A percentile compares a stretch with the other conserved stretches of the same genome.
phyloP scores from a whole-genome alignment of 2,113 vertebrate species.

The Corvus cornix region DNA sequence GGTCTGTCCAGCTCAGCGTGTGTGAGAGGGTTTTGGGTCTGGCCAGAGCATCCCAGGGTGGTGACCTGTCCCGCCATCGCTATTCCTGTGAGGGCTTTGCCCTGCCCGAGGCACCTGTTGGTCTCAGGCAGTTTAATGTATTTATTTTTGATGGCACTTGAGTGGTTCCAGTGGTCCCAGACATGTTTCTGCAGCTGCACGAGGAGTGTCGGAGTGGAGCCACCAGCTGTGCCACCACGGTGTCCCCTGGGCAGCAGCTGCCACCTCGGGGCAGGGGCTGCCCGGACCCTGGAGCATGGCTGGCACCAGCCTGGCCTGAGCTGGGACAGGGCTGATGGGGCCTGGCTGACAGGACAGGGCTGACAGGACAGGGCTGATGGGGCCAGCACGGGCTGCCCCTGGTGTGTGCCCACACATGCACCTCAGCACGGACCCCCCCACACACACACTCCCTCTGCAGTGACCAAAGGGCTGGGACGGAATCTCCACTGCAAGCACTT shows the following conservation, averaged over 20 bases:
- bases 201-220: rapidly evolving
- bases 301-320: neutral
- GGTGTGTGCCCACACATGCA: rapidly evolving
- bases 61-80: neutral
- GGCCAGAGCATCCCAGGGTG: neutral
- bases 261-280: neutral
- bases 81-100: neutral
- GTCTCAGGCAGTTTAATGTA: constrained; percentile 17
- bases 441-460: neutral
- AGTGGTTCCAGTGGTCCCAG: neutral
- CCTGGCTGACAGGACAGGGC: neutral
- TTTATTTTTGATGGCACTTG: constrained; percentile 66
- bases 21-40: neutral
- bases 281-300: rapidly evolving
- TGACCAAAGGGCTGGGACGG: neutral
- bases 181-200: neutral
- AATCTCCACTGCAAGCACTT: neutral
- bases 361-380: neutral
- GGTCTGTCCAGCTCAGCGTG: neutral
- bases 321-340: neutral
- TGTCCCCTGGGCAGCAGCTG: neutral
- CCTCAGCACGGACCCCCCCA: rapidly evolving
- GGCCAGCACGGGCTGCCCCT: neutral
- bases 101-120: neutral
- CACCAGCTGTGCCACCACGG: neutral